Percentiles rank a stretch among this genome's conserved stretches.
Conservation (phyloP, 2,797 vertebrate species). For the Lepus oiostolus region DNA sequence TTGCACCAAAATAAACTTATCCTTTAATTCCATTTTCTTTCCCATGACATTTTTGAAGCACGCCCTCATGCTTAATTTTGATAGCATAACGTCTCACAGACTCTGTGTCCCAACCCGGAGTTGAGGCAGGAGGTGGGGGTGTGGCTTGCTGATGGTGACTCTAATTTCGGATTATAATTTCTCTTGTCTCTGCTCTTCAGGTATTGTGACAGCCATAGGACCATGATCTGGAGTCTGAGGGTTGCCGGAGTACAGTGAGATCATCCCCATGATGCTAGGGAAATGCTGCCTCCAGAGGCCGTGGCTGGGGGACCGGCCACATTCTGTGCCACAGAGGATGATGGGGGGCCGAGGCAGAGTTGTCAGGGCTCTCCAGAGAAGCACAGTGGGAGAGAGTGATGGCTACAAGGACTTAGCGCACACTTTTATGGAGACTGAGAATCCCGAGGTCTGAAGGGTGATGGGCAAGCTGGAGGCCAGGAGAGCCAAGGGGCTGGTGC, state of each 20-base stretch:
- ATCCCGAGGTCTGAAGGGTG: not conserved
- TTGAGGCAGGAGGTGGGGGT: not conserved
- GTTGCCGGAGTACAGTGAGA: not conserved
- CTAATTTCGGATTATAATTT: slow-evolving; percentile 15
- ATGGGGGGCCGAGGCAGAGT: not conserved
- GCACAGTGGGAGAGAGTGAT: not conserved
- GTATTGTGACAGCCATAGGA: not conserved
- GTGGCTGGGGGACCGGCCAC: accelerated
- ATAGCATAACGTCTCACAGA: not conserved
- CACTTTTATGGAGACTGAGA: not conserved
- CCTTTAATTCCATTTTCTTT: too few species aligned
- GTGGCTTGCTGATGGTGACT: not conserved
- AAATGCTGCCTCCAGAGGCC: not conserved
- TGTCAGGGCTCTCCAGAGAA: not conserved
- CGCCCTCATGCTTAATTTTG: not conserved
- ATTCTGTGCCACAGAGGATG: not conserved
- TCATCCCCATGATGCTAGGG: not conserved
- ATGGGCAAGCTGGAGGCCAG: not conserved
- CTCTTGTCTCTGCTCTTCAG: not conserved
- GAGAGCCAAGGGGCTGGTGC: not conserved
- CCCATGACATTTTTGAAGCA: too few species aligned
- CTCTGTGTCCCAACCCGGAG: not conserved
- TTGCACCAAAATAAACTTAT: too few species aligned
- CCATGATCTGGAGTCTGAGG: not conserved
- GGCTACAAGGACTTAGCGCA: not conserved